Base-by-base conservation (phyloP, 2,888 invertebrate genomes). In the Oxyteleia sp. region DNA sequence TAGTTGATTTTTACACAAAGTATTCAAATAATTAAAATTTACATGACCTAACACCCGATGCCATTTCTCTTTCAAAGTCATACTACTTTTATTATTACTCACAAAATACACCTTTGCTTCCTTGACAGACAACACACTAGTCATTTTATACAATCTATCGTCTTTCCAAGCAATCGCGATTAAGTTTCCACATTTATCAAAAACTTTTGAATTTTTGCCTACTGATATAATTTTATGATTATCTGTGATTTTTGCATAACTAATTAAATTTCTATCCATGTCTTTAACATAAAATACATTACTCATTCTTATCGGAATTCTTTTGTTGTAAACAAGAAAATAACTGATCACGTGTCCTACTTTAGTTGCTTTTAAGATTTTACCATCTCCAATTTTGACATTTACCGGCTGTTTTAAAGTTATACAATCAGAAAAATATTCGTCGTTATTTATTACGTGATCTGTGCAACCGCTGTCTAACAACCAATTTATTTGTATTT, bases 11-110 rank as follows among this genome's bases (percentile, higher is more conserved):
- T 85, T 84, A 72, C 80, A 64, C n/a, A 86, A 49, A 1, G 7
- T 78, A 71, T 86, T 68, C 38, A 86, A 72, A 57, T 85, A 83
- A 13, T 66, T 64, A 76, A 88, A 88, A 81, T 87, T 88, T 23
- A 87, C 80, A 78, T 88, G 87, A 0, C 86, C 87, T 18, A 88
- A 51, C 4, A 69, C 63, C 10, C 84, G 55, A 78, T 88, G 88
- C 85, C 84, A 87, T 71, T 78, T 87, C 72, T 88, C 88, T 74
- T 87, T 87, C 20, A 29, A 5, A 18, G n/a, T 61, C 38, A 72
- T 8, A 15, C 49, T 59, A 32, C 13, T 26, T 41, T 64, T 61
- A 49, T 15, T 61, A 11, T 18, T 18, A 49, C 23, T 18, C 5
- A 20, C 23, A 11, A 35, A 8, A 47, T 81, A 72, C 8, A 57